Evolutionary conservation across 2,797 vertebrate species (phyloP), one percentile per base, ranked within the genome.

Genomic region (Nyctibius grandis): DNA sequence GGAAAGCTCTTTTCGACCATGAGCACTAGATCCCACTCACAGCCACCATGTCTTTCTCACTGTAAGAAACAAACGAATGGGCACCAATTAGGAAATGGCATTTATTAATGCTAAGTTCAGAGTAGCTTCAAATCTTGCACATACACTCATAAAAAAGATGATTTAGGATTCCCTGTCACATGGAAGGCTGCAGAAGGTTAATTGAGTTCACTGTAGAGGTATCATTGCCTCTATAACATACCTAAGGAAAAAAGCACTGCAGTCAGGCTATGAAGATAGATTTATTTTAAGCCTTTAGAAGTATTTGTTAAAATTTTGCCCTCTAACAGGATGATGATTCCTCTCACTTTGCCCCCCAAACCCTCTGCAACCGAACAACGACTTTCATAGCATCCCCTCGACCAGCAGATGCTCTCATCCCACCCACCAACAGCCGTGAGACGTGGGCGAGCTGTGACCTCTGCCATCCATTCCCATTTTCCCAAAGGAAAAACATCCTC

Each of bases 21-120:
- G 95, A 97, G 97, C 92, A 57, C 38, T 79, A 93, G 70, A 95
- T 96, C 95, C 91, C 80, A 74, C 40, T 94, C 78, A 82, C 70
- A 88, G 93, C 73, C 96, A 98, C 94, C 98, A 98, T 97, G 79
- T 95, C 96, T 70, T 96, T 70, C 75, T 95, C 95, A 97, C 97
- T 97, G 93, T 94, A 96, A 96, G 91, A 97, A 96, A 79, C 67
- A 97, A 97, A 95, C 45, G 88, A 92, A 93, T 28, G 87, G 93
- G 84, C 29, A 90, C 15, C n/a, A 78, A 67, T 97, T 93, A 96
- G 90, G 80, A 95, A 94, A 91, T 36, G 42, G 44, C 72, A 75
- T 72, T 92, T 95, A 84, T 86, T 81, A 92, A 91, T 48, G 29
- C 40, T 78, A 74, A 89, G 38, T 81, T 89, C 72, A 89, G 59